Conservation (phyloP, 2,888 invertebrate genomes). For the Monoplex corrugatus region DNA sequence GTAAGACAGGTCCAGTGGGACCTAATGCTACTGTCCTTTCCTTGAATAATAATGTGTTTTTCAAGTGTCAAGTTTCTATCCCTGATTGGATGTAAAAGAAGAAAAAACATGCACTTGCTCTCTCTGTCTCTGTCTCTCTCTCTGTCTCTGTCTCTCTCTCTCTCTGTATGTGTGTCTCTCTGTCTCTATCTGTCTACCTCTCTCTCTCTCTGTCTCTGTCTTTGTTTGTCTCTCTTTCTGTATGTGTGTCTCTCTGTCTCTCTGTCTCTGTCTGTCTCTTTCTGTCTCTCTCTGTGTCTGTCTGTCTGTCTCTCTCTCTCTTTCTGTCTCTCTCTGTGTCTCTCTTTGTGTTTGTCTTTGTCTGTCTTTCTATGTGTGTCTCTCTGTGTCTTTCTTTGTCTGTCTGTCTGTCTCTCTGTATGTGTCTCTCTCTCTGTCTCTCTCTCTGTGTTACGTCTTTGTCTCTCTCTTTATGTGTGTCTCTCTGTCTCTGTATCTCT, state of each 20-base stretch:
- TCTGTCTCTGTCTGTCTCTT: conserved; percentile 11
- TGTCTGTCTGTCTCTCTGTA: too few species aligned
- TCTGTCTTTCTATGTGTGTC: not conserved
- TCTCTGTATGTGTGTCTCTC: not conserved
- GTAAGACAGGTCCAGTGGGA: too few species aligned
- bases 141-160: not conserved
- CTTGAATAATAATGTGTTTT: too few species aligned
- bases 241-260: not conserved
- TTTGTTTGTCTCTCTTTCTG: not conserved
- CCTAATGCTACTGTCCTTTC: too few species aligned
- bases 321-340: not conserved
- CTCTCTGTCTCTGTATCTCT: not conserved
- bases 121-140: not conserved
- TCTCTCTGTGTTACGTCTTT: not conserved
- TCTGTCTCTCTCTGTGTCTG: too few species aligned
- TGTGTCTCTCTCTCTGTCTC: not conserved
- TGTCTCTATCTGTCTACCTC: not conserved
- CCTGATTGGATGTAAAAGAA: too few species aligned
- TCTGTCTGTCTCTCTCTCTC: not conserved
- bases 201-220: not conserved
- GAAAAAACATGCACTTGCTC: too few species aligned
- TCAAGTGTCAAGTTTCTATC: too few species aligned
- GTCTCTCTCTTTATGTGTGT: not conserved
- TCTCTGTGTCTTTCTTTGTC: not conserved
- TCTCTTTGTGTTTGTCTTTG: not conserved